Evolutionary conservation across 2,888 invertebrate species (phyloP).

Genomic region (Tribolium freemani): DNA sequence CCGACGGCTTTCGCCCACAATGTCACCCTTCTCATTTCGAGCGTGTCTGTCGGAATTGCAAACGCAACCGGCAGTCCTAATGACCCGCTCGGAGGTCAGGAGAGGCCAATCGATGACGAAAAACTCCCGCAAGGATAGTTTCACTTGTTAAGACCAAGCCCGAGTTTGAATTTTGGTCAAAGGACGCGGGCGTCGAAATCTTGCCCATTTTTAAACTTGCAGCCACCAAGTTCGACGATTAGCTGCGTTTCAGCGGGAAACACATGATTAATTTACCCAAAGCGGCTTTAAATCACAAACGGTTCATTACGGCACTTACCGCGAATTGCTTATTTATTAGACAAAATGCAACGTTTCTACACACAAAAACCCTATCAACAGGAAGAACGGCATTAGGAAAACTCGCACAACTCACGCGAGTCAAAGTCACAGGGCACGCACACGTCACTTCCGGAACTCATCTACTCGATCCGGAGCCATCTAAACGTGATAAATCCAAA

Average conservation of each 20-base stretch:
- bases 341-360: background rate
- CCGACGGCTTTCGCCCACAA: conserved; percentile 18
- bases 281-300: conserved; percentile 9
- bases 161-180: no score
- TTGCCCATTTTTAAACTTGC: no score
- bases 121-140: no score
- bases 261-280: conserved; percentile 12
- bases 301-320: conserved; percentile 12
- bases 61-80: conserved; percentile 28
- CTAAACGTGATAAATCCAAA: conserved; percentile 44
- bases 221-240: no score
- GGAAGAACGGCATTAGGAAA: conserved; percentile 43
- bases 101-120: conserved; percentile 4
- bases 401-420: conserved; percentile 22
- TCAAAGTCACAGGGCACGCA: conserved; percentile 42
- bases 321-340: conserved; percentile 13
- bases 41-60: background rate
- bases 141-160: no score
- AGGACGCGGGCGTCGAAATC: no score
- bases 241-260: background rate
- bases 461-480: conserved; percentile 44
- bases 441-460: conserved; percentile 46
- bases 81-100: conserved; percentile 24
- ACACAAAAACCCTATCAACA: conserved; percentile 36
- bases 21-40: conserved; percentile 4